These are phyloP conservation scores for Sesamia inferens DNA, from an alignment of 2,888 invertebrate species.

Conservation along the genomic window DNA sequence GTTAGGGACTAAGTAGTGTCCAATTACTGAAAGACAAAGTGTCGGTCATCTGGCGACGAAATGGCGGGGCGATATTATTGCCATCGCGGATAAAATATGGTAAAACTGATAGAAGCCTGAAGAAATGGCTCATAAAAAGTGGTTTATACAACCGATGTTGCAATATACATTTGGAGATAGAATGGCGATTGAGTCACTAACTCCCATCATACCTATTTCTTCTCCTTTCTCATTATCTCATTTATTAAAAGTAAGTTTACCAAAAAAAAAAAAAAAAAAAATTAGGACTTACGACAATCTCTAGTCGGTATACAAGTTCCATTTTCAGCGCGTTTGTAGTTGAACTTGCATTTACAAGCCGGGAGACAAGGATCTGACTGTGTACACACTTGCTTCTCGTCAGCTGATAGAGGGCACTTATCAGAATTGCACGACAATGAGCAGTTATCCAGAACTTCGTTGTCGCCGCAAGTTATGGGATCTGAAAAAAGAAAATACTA, in stretches of 20 bases:
- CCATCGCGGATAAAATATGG: not conserved
- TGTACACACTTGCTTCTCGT: conserved; percentile 55
- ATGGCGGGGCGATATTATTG: not conserved
- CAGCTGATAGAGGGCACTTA: conserved; percentile 67
- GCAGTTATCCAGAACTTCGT: conserved; percentile 67
- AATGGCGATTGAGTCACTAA: not conserved
- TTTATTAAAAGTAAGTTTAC: not conserved
- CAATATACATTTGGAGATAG: not conserved
- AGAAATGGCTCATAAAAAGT: not conserved
- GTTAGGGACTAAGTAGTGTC: not conserved
- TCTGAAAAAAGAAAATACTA: not conserved
- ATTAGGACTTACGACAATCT: conserved; percentile 70
- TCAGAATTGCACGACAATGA: conserved; percentile 66
- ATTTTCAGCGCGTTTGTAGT: conserved; percentile 67
- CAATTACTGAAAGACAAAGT: not conserved
- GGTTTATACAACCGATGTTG: too few species aligned
- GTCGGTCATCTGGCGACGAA: not conserved
- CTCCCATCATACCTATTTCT: too few species aligned
- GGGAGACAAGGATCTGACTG: conserved; percentile 62
- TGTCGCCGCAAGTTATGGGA: conserved; percentile 49
- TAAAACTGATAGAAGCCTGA: not conserved
- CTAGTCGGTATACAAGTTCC: conserved; percentile 69
- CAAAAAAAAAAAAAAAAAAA: not conserved
- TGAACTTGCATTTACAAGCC: conserved; percentile 72
- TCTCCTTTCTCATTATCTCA: not conserved